Evolutionary conservation across 2,797 vertebrate species (phyloP), one percentile per base, ranked within the genome.

Genomic region (Coranthus polyacanthus): DNA sequence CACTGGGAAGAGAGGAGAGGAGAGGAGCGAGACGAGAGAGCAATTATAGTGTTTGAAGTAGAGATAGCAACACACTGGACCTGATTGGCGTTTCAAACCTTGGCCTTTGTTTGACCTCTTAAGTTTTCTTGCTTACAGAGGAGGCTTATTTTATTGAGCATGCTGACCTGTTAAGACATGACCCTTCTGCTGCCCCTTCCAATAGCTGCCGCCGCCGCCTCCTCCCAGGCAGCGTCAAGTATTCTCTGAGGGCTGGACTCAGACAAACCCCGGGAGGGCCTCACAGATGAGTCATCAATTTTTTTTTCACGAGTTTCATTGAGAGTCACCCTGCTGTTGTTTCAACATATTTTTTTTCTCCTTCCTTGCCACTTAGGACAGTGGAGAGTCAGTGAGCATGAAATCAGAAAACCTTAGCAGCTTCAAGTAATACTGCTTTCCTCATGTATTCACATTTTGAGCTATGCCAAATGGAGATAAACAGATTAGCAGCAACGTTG

Each of bases 141-240:
- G 78, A 84, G 75, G 49, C 69, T 81, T 79, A 49, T 39, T 72
- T 70, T 85, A 60, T 58, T 65, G 61, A 84, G 81, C 78, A 64
- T 43, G 20, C 47, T 85, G 80, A 90, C 90, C 88, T 91, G 92
- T 90, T 83, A 77, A 82, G 85, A 90, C 91, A 85, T 62, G 88
- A 87, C 84, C 84, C 68, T 54, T 55, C 39, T 13, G 56, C 78
- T 86, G 56, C 69, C 80, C 79, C 59, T 73, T 76, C 49, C 70
- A 79, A 54, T 81, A 56, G 74, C 37, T 11, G 38, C 73, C 5
- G 43, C 72, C 15, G 43, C 73, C 52, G 32, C 78, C 75, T 69
- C 74, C 77, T 82, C 80, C 72, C 57, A 58, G 66, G 71, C 22
- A 55, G 76, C 74, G 62, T 82, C 76, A 83, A 57, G 72, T 75